Conservation (phyloP, 2,113 vertebrate species). For the Ochotona curzoniae region DNA sequence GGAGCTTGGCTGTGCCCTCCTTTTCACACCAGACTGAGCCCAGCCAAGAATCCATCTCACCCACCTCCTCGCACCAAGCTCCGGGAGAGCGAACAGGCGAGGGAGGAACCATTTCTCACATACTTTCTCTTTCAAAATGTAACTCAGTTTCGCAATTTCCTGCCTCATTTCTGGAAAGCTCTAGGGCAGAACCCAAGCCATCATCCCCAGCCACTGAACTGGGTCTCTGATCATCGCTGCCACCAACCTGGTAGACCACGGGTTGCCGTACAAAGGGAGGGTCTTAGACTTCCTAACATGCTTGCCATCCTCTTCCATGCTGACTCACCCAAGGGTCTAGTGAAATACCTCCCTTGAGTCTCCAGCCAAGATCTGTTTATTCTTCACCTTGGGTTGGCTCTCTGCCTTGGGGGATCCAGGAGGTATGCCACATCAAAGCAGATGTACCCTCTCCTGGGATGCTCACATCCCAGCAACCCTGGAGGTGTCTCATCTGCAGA, state of each 20-base stretch:
- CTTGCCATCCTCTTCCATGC: neutral
- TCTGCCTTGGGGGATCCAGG: constrained; percentile 22
- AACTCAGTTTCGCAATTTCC: constrained; percentile 80
- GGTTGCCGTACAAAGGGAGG: neutral
- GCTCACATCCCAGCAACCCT: neutral
- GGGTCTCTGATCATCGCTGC: neutral
- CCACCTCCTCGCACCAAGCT: constrained; percentile 75
- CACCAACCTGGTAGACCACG: neutral
- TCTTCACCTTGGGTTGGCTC: neutral
- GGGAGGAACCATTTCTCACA: constrained; percentile 83
- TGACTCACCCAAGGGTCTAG: neutral
- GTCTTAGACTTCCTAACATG: neutral
- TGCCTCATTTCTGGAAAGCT: constrained; percentile 80
- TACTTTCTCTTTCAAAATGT: constrained; percentile 83
- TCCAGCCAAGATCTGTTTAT: constrained; percentile 1
- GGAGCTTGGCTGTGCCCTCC: constrained; percentile 19
- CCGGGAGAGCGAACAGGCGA: constrained; percentile 62
- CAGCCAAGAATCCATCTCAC: constrained; percentile 73
- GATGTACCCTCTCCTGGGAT: constrained; percentile 59
- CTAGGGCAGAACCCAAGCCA: constrained; percentile 68
- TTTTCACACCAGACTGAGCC: constrained; percentile 23
- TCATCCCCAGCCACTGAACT: constrained; percentile 56
- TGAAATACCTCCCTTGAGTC: neutral
- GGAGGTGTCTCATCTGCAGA: neutral
- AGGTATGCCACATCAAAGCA: constrained; percentile 42